Evolutionary conservation across 2,888 invertebrate species (phyloP).

Genomic region (Octonoba sinensis): DNA sequence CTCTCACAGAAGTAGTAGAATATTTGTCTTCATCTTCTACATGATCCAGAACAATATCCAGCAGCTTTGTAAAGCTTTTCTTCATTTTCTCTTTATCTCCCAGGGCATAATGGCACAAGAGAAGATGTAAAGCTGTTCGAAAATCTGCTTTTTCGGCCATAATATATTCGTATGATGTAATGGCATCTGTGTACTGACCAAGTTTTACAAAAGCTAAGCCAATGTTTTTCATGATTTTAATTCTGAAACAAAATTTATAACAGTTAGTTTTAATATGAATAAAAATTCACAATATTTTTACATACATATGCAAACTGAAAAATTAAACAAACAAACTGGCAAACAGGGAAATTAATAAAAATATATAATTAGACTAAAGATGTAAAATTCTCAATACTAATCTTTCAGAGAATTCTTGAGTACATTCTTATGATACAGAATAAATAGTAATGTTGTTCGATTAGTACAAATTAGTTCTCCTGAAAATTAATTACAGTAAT

Average conservation of each 20-base stretch:
- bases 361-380: no score
- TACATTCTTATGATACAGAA: no score
- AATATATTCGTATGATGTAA: slow-evolving; percentile 96
- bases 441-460: no score
- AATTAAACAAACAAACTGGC: no score
- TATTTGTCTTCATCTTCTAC: slow-evolving; percentile 84
- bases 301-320: no score
- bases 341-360: no score
- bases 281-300: not conserved
- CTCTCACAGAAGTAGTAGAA: slow-evolving; percentile 72
- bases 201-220: slow-evolving; percentile 93
- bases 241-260: slow-evolving; percentile 74
- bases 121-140: slow-evolving; percentile 85
- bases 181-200: slow-evolving; percentile 96
- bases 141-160: slow-evolving; percentile 96
- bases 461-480: no score
- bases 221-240: slow-evolving; percentile 98
- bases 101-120: slow-evolving; percentile 88
- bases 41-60: slow-evolving; percentile 85
- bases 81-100: slow-evolving; percentile 94
- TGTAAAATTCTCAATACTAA: no score
- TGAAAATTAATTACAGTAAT: no score
- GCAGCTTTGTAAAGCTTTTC: slow-evolving; percentile 87
- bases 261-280: not conserved
- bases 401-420: no score